phyloP scores from a whole-genome alignment of 2,113 vertebrate genomes.

The Suncus etruscus region DNA sequence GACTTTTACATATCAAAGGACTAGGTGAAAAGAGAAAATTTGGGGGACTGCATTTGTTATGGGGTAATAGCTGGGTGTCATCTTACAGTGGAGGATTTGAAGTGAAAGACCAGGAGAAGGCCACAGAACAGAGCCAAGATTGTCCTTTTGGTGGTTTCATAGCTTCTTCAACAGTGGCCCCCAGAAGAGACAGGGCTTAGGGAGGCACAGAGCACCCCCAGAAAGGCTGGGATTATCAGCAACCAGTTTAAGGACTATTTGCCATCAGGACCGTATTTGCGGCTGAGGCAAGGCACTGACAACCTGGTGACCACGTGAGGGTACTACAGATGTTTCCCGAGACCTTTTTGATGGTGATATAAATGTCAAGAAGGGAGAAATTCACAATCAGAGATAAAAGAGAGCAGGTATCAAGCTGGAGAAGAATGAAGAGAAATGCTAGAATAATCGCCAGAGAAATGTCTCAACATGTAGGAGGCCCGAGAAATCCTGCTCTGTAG shows the following conservation, averaged over 20 bases:
- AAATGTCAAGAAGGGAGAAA: slow-evolving; percentile 63
- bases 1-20: too few relatives aligned
- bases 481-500: neutral
- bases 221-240: slow-evolving; percentile 17
- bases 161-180: slow-evolving; percentile 64
- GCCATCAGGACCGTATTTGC: slow-evolving; percentile 47
- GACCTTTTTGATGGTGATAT: neutral
- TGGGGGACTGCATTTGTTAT: too few relatives aligned
- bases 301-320: slow-evolving; percentile 33
- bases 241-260: slow-evolving; percentile 22
- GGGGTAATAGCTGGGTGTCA: too few relatives aligned
- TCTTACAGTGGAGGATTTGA: neutral
- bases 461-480: neutral
- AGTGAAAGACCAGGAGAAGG: neutral
- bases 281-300: slow-evolving; percentile 53
- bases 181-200: slow-evolving; percentile 66
- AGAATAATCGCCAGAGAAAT: slow-evolving; percentile 56
- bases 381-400: slow-evolving; percentile 48
- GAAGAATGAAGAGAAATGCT: slow-evolving; percentile 44
- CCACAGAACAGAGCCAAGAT: slow-evolving; percentile 10
- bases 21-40: too few relatives aligned
- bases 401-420: slow-evolving; percentile 39
- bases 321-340: slow-evolving; percentile 63
- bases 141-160: slow-evolving; percentile 51
- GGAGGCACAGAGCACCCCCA: slow-evolving; percentile 49